Evolutionary conservation across 2,888 invertebrate species (phyloP).

Genomic region (Polydrusus cervinus): DNA sequence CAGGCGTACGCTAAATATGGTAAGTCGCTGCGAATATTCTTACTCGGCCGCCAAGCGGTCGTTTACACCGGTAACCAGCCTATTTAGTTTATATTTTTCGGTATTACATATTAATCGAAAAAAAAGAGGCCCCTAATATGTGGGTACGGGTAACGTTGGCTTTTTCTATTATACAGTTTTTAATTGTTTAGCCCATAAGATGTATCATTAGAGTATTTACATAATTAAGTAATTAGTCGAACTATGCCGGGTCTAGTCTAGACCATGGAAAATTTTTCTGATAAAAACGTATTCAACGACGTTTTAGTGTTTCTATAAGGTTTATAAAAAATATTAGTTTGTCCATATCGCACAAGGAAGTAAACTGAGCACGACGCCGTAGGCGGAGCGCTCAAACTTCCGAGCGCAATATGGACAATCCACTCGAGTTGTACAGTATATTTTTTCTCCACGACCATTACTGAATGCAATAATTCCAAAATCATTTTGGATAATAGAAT

Average conservation of each 20-base stretch:
- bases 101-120: slow-evolving; percentile 14
- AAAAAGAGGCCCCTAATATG: slow-evolving; percentile 21
- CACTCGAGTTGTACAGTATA: no score
- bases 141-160: neutral
- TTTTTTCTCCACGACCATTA: no score
- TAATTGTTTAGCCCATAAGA: slow-evolving; percentile 16
- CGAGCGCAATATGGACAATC: no score
- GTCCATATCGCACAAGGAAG: no score
- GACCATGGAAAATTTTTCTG: neutral
- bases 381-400: no score
- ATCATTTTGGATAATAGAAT: no score
- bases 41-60: neutral
- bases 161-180: slow-evolving; percentile 11
- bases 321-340: no score
- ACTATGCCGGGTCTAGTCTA: slow-evolving; percentile 1
- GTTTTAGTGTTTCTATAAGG: no score
- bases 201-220: slow-evolving; percentile 15
- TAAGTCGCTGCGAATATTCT: slow-evolving; percentile 9
- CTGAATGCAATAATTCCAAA: no score
- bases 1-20: neutral
- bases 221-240: slow-evolving; percentile 15
- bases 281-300: neutral
- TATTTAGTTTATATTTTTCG: neutral
- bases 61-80: slow-evolving; percentile 13
- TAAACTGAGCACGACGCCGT: no score